phyloP scores from a whole-genome alignment of 2,888 invertebrate genomes.

The Pammene aurita region DNA sequence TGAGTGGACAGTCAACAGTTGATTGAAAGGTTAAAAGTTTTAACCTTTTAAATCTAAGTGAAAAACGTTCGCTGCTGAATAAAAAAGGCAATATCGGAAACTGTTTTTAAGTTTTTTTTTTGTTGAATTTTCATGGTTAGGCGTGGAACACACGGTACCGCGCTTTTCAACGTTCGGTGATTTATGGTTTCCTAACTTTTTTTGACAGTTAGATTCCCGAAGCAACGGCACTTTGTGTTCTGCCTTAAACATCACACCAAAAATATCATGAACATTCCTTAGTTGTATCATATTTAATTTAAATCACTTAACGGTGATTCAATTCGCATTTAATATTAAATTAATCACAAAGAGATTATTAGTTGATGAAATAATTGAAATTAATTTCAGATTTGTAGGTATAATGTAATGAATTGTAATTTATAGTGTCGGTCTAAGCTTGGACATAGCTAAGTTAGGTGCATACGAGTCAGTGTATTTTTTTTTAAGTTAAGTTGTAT shows the following conservation, averaged over 20 bases:
- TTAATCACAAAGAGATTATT: conserved; percentile 63
- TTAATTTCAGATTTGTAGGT: conserved; percentile 54
- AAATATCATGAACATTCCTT: conserved; percentile 22
- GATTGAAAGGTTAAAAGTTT: conserved; percentile 19
- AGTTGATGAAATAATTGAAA: conserved; percentile 52
- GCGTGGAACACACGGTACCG: background rate
- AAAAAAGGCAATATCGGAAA: background rate
- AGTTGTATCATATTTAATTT: conserved; percentile 23
- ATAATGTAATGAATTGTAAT: conserved; percentile 76
- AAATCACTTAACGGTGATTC: conserved; percentile 21
- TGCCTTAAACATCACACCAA: background rate
- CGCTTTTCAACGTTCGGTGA: background rate
- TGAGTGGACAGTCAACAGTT: background rate
- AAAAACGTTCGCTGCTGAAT: background rate
- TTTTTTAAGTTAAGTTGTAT: conserved; percentile 79
- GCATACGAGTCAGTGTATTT: conserved; percentile 79
- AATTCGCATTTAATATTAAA: conserved; percentile 40
- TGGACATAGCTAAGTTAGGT: conserved; percentile 78
- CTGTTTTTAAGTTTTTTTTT: conserved; percentile 5
- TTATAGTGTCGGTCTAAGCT: conserved; percentile 72
- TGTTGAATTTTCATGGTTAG: background rate
- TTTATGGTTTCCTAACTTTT: background rate
- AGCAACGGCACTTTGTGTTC: background rate
- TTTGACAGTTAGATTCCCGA: background rate
- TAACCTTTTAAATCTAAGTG: conserved; percentile 11